phyloP scores from a whole-genome alignment of 2,797 vertebrate genomes.

The Sebastolobus altivelis region DNA sequence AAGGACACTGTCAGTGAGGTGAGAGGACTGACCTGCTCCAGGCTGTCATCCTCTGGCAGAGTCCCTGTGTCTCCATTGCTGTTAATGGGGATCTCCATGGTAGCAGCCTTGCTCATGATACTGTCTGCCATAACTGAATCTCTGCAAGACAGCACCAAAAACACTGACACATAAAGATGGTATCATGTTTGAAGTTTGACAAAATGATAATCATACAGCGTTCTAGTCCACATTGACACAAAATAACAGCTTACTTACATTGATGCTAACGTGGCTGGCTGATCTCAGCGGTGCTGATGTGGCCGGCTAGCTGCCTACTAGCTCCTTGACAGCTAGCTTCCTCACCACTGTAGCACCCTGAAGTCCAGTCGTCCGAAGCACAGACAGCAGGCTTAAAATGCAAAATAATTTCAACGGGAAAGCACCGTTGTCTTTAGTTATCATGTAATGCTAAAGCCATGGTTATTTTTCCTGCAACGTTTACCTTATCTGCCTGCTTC shows the following conservation, averaged over 20 bases:
- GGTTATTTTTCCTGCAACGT: conserved; percentile 29
- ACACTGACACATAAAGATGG: conserved; percentile 8
- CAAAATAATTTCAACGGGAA: conserved; percentile 11
- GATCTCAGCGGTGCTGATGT: background rate
- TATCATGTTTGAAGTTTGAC: background rate
- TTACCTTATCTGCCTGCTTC: conserved; percentile 49
- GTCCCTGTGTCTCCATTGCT: conserved; percentile 93
- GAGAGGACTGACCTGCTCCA: conserved; percentile 91
- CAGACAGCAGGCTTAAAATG: background rate
- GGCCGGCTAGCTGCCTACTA: conserved; percentile 10
- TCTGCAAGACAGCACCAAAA: conserved; percentile 69
- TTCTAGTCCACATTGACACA: background rate
- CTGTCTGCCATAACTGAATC: conserved; percentile 91
- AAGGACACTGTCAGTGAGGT: background rate
- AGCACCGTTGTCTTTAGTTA: conserved; percentile 28
- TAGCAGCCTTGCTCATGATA: conserved; percentile 96
- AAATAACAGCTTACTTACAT: background rate
- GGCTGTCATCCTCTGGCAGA: conserved; percentile 91
- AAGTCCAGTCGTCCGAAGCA: conserved; percentile 33
- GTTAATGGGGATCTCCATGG: conserved; percentile 98
- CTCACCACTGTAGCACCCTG: conserved; percentile 47
- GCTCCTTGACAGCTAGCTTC: conserved; percentile 68
- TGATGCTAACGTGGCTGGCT: conserved; percentile 51
- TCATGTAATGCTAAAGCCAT: conserved; percentile 51
- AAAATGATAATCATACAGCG: background rate